Conservation (phyloP, 2,797 vertebrate genomes). For the Notolepis coatsorum region DNA sequence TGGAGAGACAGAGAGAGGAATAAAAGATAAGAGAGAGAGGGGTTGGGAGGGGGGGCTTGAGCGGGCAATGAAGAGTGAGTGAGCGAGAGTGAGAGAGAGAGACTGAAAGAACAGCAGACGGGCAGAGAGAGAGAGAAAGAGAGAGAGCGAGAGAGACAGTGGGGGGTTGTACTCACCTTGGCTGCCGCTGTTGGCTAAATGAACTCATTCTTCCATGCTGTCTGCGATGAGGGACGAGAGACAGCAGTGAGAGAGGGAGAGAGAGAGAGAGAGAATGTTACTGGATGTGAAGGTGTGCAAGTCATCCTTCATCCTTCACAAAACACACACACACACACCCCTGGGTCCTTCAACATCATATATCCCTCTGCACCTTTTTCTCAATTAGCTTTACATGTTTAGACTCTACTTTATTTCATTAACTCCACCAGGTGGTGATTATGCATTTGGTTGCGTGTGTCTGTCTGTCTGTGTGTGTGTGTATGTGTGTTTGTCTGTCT, state of each 20-base stretch:
- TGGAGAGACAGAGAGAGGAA: slow-evolving; percentile 12
- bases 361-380: slow-evolving; percentile 58
- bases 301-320: slow-evolving; percentile 7
- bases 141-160: slow-evolving; percentile 2
- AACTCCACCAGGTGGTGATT: neutral
- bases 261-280: slow-evolving; percentile 30
- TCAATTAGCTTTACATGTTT: slow-evolving; percentile 75
- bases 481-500: neutral
- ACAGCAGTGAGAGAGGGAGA: slow-evolving; percentile 20
- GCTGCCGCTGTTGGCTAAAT: no score
- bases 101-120: slow-evolving; percentile 13
- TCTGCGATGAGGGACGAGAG: no score
- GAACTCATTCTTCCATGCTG: no score
- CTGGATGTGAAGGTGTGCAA: slow-evolving; percentile 48
- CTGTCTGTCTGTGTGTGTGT: slow-evolving; percentile 12
- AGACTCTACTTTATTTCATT: slow-evolving; percentile 53
- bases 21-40: slow-evolving; percentile 10
- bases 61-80: no score
- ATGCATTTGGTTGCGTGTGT: slow-evolving; percentile 61
- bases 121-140: neutral
- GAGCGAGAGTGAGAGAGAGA: neutral
- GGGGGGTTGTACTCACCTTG: no score
- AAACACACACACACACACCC: slow-evolving; percentile 13
- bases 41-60: neutral
- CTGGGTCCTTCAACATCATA: slow-evolving; percentile 41